These are phyloP conservation scores for Enteromius viviparus DNA, from an alignment of 2,797 vertebrate species.

Conservation along the genomic window DNA sequence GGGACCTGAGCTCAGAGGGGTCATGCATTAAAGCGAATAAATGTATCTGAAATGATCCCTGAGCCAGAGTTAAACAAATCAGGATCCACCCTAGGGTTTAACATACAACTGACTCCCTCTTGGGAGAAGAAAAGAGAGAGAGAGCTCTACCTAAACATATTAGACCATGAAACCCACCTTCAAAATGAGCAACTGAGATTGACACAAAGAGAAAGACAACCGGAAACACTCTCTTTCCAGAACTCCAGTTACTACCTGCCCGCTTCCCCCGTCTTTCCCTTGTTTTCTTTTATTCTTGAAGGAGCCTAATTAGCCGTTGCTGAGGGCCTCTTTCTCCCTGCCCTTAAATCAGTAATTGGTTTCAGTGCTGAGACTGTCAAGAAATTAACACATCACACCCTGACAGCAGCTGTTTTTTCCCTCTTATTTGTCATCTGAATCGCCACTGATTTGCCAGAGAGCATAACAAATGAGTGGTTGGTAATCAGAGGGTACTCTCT, in stretches of 20 bases:
- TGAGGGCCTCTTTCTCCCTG: conserved; percentile 91
- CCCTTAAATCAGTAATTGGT: conserved; percentile 99
- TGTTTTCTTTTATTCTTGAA: conserved; percentile 97
- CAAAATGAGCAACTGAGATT: conserved; percentile 36
- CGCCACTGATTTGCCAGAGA: conserved; percentile 92
- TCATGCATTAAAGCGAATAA: conserved; percentile 87
- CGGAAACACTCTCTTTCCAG: conserved; percentile 60
- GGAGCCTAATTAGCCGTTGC: conserved; percentile 97
- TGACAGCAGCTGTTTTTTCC: conserved; percentile 98
- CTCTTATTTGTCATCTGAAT: conserved; percentile 94
- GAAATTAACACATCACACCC: conserved; percentile 99
- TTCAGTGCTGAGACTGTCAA: conserved; percentile 96
- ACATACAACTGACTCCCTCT: conserved; percentile 20
- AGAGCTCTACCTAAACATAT: conserved; percentile 8
- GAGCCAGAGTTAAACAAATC: conserved; percentile 43
- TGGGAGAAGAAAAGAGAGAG: conserved; percentile 41
- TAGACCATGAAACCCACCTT: neutral
- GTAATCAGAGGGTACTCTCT: conserved; percentile 90
- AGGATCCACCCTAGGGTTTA: conserved; percentile 29
- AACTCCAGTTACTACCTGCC: conserved; percentile 81
- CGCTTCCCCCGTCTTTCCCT: conserved; percentile 74
- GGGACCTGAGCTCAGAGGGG: conserved; percentile 72
- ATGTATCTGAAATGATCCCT: conserved; percentile 85
- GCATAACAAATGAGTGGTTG: conserved; percentile 97
- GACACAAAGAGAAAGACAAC: conserved; percentile 39